phyloP scores from a whole-genome alignment of 2,797 vertebrate species.

The Peromyscus nudipes region DNA sequence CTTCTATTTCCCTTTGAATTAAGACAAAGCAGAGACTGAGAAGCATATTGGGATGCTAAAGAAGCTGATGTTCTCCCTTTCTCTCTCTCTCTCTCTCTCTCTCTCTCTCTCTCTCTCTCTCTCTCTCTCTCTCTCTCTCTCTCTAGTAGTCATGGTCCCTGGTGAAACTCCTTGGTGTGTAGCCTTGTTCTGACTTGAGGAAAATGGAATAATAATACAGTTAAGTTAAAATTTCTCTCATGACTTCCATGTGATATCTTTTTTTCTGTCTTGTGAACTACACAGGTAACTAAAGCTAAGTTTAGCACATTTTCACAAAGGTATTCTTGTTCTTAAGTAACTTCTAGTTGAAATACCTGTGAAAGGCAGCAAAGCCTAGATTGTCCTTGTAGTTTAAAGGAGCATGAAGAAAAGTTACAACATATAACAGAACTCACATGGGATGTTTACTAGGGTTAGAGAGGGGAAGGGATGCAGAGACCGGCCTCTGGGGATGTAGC shows the following conservation, averaged over 20 bases:
- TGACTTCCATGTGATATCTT: too few relatives aligned
- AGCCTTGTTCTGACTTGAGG: not conserved
- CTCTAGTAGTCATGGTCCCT: fast-evolving
- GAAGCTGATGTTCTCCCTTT: not conserved
- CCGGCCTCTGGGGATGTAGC: too few relatives aligned
- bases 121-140: not conserved
- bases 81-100: too few relatives aligned
- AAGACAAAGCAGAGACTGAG: not conserved
- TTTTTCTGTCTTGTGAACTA: not conserved
- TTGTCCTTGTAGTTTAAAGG: too few relatives aligned
- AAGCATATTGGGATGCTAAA: not conserved
- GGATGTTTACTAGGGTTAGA: too few relatives aligned
- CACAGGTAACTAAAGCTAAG: not conserved
- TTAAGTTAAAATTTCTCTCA: not conserved
- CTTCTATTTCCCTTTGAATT: not conserved
- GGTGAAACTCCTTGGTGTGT: not conserved
- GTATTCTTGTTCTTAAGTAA: not conserved
- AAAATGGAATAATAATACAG: not conserved
- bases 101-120: too few relatives aligned
- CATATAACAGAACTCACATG: too few relatives aligned
- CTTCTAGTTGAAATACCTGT: not conserved
- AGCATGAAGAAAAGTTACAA: too few relatives aligned
- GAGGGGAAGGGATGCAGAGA: too few relatives aligned
- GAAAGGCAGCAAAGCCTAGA: not conserved
- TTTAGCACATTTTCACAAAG: not conserved